Conservation (phyloP, 2,113 vertebrate genomes). For the Ictalurus furcatus region DNA sequence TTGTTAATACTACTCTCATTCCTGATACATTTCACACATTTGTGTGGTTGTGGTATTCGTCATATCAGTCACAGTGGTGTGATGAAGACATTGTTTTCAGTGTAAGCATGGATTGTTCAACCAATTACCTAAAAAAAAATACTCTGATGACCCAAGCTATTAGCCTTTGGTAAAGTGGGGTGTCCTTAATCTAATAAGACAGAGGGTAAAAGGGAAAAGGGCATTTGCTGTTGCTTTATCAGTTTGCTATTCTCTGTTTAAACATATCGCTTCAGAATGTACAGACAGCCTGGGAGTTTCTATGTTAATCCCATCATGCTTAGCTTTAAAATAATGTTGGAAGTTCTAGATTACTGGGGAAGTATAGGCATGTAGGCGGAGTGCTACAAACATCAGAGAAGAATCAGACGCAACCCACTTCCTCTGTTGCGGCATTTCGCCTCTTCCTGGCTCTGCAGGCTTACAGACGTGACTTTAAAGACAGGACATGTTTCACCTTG, state of each 20-base stretch:
- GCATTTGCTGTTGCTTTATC: conserved; percentile 24
- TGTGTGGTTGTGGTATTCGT: conserved; percentile 25
- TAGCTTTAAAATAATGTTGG: conserved; percentile 29
- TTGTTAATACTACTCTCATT: conserved; percentile 60
- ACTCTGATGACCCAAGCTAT: neutral
- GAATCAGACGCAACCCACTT: conserved; percentile 26
- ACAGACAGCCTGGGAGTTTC: conserved; percentile 19
- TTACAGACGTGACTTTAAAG: conserved; percentile 39
- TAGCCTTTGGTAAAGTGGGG: neutral
- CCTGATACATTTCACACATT: conserved; percentile 51
- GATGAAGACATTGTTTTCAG: neutral
- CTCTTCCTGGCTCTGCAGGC: conserved; percentile 26
- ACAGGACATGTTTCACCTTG: conserved; percentile 32
- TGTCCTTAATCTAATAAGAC: neutral
- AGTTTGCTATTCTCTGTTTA: conserved; percentile 10
- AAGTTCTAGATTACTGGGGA: conserved; percentile 33
- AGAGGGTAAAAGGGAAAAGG: neutral
- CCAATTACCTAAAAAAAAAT: neutral
- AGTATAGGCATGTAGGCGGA: conserved; percentile 19
- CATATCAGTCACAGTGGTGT: conserved; percentile 21
- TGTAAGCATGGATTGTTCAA: conserved; percentile 12
- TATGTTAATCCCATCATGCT: conserved; percentile 26
- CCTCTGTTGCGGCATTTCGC: conserved; percentile 13
- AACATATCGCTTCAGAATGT: conserved; percentile 22
- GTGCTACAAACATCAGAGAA: conserved; percentile 31